Evolutionary conservation across 2,888 invertebrate genomes (phyloP), one percentile per base, ranked within the genome.

Genomic region (Diarsia brunnea): DNA sequence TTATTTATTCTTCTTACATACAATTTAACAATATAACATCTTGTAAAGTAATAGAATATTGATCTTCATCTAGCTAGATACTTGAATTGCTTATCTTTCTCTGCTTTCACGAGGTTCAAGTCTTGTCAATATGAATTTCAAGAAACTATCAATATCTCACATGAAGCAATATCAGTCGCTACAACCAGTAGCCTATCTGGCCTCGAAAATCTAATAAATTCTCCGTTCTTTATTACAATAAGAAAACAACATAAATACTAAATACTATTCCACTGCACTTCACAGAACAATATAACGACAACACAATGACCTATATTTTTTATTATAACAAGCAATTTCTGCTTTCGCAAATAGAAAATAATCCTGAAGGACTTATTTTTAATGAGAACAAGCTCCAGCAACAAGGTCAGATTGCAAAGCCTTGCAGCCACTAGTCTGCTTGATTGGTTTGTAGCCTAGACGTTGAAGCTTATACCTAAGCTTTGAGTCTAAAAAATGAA

Each of bases 361-460:
- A 47, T 66, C 24, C 24, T 55, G n/a, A 4, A 2, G 27, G n/a
- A 11, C 27, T 51, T 68, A 24, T 61, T 14, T 60, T 61, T 45
- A 78, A 67, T 38, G 66, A 81, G 31, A 21, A 11, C n/a, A n/a
- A 19, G 19, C n/a, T 14, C 24, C 38, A 53, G 21, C 53, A 69
- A 55, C 60, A 47, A 65, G 49, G 24, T 49, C 67, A 55, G 1
- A 10, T 65, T 47, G 21, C n/a, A n/a, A 61, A 65, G 38, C 64
- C 31, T 60, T 69, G 65, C 65, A 75, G 47, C 45, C 12, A 47
- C 21, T 51, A 49, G 55, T 67, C 49, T 53, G 19, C 27, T 49
- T 63, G 53, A 71, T 58, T 58, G 67, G 55, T 47, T 19, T 60
- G 27, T 31, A 19, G 10, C 43, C 43, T 16, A 43, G 43, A 31